phyloP scores from a whole-genome alignment of 2,888 invertebrate genomes.

The Cephus runcator region DNA sequence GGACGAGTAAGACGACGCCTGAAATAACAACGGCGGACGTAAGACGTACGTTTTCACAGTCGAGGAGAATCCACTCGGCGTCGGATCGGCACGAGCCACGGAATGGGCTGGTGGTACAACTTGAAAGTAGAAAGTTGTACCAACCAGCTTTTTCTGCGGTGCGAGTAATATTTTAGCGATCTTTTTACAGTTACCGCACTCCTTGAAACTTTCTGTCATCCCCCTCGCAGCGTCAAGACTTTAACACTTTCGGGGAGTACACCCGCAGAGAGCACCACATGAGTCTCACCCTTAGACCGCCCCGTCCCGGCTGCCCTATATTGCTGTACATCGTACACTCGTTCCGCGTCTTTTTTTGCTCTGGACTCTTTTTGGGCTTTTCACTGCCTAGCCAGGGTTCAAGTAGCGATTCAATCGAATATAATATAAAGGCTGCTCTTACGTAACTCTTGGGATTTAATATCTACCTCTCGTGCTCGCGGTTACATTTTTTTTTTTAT shows the following conservation, averaged over 20 bases:
- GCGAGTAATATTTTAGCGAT: slow-evolving; percentile 54
- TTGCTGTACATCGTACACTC: not conserved
- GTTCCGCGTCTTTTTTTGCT: not conserved
- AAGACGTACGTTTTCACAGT: not conserved
- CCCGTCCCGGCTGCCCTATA: not conserved
- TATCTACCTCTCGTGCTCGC: not conserved
- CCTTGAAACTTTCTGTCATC: slow-evolving; percentile 47
- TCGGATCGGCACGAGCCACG: not conserved
- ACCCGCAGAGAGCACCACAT: slow-evolving; percentile 8
- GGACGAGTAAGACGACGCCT: not conserved
- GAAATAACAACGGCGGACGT: not conserved
- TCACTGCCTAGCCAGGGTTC: not conserved
- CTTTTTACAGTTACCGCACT: slow-evolving; percentile 31
- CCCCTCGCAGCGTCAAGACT: slow-evolving; percentile 25
- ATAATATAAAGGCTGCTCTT: slow-evolving; percentile 32
- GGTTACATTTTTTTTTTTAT: not conserved
- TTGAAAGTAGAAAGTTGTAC: not conserved
- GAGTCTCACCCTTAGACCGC: not conserved
- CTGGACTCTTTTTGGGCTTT: not conserved
- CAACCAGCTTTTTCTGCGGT: slow-evolving; percentile 36
- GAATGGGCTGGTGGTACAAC: not conserved
- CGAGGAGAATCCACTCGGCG: not conserved
- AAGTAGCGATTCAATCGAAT: slow-evolving; percentile 19
- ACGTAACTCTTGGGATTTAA: slow-evolving; percentile 10
- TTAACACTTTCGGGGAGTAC: slow-evolving; percentile 33